Conservation (phyloP, 2,888 invertebrate species). For the Euzetes globulus region DNA sequence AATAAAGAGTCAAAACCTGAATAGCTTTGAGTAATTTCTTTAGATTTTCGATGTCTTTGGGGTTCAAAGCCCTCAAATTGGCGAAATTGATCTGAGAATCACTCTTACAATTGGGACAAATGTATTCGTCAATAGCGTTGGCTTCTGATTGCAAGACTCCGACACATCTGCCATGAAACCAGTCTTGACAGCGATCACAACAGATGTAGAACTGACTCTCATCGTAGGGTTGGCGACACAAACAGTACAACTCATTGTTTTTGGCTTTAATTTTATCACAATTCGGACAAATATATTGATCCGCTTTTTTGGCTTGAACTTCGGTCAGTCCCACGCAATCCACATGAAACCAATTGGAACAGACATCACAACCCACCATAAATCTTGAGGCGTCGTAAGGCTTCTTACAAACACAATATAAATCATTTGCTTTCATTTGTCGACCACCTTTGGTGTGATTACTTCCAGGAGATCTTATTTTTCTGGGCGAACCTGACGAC, state of each 20-base stretch:
- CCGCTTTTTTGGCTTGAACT: conserved; percentile 77
- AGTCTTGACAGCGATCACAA: conserved; percentile 96
- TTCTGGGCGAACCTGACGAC: conserved; percentile 36
- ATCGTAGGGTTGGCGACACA: conserved; percentile 93
- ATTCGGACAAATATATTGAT: conserved; percentile 62
- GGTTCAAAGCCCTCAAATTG: conserved; percentile 70
- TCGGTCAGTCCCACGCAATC: conserved; percentile 91
- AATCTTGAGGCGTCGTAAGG: conserved; percentile 93
- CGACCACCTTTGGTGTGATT: conserved; percentile 21
- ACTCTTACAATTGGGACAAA: conserved; percentile 90
- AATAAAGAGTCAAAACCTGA: conserved; percentile 54
- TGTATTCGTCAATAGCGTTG: conserved; percentile 88
- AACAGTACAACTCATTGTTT: conserved; percentile 77
- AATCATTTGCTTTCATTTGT: conserved; percentile 42
- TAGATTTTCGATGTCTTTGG: conserved; percentile 71
- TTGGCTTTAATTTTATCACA: conserved; percentile 44
- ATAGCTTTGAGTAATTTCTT: conserved; percentile 80
- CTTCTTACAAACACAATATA: conserved; percentile 83
- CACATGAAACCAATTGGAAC: conserved; percentile 98
- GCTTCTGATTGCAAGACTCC: conserved; percentile 89
- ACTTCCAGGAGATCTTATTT: conserved; percentile 34
- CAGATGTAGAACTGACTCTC: conserved; percentile 99
- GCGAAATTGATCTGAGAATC: conserved; percentile 80
- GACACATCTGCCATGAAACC: conserved; percentile 97
- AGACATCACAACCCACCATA: conserved; percentile 94